Conservation (phyloP, 2,888 invertebrate genomes). For the Chrysolina haemoptera region DNA sequence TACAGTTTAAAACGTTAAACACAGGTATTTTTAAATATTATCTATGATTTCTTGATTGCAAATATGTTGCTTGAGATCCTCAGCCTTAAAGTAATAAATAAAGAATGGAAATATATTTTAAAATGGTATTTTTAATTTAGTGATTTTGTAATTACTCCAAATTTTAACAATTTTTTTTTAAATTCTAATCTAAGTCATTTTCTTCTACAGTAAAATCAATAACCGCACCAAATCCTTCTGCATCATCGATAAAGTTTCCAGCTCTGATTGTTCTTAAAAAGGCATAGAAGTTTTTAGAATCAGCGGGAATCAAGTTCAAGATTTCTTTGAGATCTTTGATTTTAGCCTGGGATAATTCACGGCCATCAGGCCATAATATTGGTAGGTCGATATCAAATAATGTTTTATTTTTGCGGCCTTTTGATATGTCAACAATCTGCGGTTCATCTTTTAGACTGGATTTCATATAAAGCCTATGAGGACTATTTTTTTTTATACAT, state of each 20-base stretch:
- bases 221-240: slow-evolving; percentile 25
- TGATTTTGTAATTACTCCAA: too few species aligned
- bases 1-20: not conserved
- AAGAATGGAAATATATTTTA: not conserved
- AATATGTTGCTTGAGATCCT: not conserved
- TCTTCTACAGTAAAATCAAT: slow-evolving; percentile 33
- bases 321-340: slow-evolving; percentile 21
- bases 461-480: slow-evolving; percentile 27
- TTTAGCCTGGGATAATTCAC: slow-evolving; percentile 13
- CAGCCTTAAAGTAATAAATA: not conserved
- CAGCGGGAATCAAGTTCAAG: slow-evolving; percentile 24
- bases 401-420: slow-evolving; percentile 1
- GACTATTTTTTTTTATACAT: slow-evolving; percentile 36
- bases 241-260: slow-evolving; percentile 28
- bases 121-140: not conserved
- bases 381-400: not conserved
- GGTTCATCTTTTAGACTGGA: not conserved
- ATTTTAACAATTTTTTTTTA: too few species aligned
- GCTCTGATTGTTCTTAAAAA: slow-evolving; percentile 26
- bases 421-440: not conserved
- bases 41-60: not conserved
- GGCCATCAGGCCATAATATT: slow-evolving; percentile 16
- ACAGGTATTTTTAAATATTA: not conserved
- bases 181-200: not conserved
- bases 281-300: slow-evolving; percentile 27